phyloP scores from a whole-genome alignment of 2,113 vertebrate species.

The Forbesichthys agassizii region DNA sequence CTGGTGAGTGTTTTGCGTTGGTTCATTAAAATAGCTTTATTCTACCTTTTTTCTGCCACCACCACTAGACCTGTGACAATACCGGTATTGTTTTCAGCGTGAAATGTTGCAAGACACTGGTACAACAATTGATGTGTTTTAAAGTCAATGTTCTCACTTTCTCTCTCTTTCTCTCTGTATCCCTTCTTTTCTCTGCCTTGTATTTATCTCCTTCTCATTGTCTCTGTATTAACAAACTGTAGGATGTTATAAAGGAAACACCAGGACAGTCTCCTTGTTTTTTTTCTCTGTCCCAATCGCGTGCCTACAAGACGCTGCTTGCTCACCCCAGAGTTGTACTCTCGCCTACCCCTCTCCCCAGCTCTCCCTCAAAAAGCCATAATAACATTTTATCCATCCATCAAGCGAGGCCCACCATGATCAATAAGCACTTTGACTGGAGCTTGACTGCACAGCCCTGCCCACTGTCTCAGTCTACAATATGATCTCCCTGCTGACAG shows the following conservation, averaged over 20 bases:
- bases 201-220: no score
- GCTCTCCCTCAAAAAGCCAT: constrained; percentile 37
- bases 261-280: no score
- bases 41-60: neutral
- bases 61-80: no score
- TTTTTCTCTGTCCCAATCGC: no score
- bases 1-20: no score
- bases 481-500: constrained; percentile 67
- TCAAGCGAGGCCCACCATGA: constrained; percentile 56
- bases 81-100: no score
- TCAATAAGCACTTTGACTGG: constrained; percentile 73
- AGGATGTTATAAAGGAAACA: no score
- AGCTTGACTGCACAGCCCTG: constrained; percentile 58
- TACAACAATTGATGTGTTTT: neutral
- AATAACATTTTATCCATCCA: constrained; percentile 68
- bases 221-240: no score
- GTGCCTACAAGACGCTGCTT: no score
- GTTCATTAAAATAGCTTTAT: no score
- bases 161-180: neutral
- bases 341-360: neutral
- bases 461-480: constrained; percentile 68
- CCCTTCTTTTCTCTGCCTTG: neutral
- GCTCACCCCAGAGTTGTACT: neutral
- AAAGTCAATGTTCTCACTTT: neutral
- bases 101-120: no score